Conservation (phyloP, 2,797 vertebrate genomes). For the Semaprochilodus insignis region DNA sequence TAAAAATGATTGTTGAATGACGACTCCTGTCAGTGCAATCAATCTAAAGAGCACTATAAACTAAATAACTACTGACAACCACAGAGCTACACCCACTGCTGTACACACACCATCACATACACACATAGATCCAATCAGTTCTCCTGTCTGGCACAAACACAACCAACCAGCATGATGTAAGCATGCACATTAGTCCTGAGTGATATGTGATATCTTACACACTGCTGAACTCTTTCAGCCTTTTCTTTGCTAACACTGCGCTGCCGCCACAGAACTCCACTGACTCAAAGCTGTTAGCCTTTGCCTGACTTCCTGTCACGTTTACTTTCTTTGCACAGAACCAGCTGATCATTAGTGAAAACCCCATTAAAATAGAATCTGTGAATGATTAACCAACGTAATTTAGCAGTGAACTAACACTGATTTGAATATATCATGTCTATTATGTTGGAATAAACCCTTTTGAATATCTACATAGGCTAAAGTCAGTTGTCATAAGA, state of each 20-base stretch:
- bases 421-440: no score
- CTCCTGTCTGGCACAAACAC: slow-evolving; percentile 2
- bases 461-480: no score
- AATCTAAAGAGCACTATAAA: slow-evolving; percentile 63
- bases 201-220: slow-evolving; percentile 17
- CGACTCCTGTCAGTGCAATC: slow-evolving; percentile 59
- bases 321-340: not conserved
- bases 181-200: not conserved
- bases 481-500: no score
- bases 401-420: no score
- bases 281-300: not conserved
- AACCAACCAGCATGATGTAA: slow-evolving; percentile 19
- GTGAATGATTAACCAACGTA: no score
- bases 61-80: slow-evolving; percentile 65
- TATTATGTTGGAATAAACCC: no score
- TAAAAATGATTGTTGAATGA: slow-evolving; percentile 17
- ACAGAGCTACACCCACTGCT: slow-evolving; percentile 66
- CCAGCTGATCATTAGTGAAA: not conserved
- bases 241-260: not conserved
- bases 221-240: not conserved
- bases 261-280: not conserved
- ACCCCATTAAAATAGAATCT: not conserved
- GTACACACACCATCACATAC: not conserved
- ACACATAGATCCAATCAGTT: not conserved
- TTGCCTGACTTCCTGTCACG: not conserved